Conservation (phyloP, 1,140 invertebrate genomes). For the Monomorium pharaonis region DNA sequence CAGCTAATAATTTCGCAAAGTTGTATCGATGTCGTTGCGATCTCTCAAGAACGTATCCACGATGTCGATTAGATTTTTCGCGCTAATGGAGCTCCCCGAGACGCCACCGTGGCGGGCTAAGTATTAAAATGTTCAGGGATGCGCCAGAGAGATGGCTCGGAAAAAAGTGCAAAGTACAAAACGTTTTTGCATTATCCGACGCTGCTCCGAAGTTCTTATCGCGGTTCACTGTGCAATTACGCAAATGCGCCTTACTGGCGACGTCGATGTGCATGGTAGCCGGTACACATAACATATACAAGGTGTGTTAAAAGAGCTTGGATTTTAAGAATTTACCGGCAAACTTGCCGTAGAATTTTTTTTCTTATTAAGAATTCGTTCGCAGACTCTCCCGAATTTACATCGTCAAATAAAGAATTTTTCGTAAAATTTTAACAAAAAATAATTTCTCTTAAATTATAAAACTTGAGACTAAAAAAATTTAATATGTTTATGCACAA, state of each 20-base stretch:
- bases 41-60: conserved; percentile 61
- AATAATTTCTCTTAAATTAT: neutral
- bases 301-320: neutral
- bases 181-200: conserved; percentile 62
- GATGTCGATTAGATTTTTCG: conserved; percentile 69
- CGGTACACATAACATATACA: neutral
- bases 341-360: neutral
- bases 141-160: conserved; percentile 53
- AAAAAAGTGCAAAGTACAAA: conserved; percentile 61
- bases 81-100: conserved; percentile 59
- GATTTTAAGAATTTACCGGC: neutral
- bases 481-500: neutral
- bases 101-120: conserved; percentile 49
- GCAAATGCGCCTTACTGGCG: conserved; percentile 68
- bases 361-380: neutral
- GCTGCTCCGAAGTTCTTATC: conserved; percentile 63
- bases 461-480: neutral
- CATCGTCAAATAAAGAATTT: neutral
- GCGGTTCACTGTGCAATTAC: conserved; percentile 65
- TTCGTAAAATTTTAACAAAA: neutral
- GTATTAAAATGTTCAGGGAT: conserved; percentile 58
- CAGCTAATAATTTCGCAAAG: conserved; percentile 6
- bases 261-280: conserved; percentile 12
- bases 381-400: neutral
- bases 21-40: conserved; percentile 15